Percentiles rank a stretch among this genome's conserved stretches.
phyloP scores from a whole-genome alignment of 1,140 invertebrate genomes.

The Danaus melanippus region DNA sequence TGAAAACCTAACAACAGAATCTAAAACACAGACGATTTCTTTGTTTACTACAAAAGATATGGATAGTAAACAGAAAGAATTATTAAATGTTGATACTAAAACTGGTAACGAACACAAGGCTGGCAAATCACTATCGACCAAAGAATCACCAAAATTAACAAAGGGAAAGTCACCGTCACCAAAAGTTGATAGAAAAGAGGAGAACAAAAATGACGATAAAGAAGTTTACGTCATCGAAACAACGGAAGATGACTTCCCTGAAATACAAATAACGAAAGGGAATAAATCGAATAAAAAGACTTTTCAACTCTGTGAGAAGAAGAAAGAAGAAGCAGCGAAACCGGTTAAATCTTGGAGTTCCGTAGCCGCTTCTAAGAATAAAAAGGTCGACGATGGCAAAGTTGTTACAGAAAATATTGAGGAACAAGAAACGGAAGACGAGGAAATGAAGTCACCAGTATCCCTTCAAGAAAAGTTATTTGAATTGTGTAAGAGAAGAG shows the following conservation, averaged over 20 bases:
- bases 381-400: slow-evolving; percentile 29
- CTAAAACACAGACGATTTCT: slow-evolving; percentile 3
- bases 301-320: slow-evolving; percentile 37
- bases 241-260: slow-evolving; percentile 55
- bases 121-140: slow-evolving; percentile 20
- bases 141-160: slow-evolving; percentile 36
- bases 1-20: slow-evolving; percentile 4
- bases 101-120: slow-evolving; percentile 15
- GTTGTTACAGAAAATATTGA: slow-evolving; percentile 10
- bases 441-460: slow-evolving; percentile 26
- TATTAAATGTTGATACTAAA: neutral
- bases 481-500: slow-evolving; percentile 60
- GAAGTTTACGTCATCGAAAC: slow-evolving; percentile 62
- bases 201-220: slow-evolving; percentile 41
- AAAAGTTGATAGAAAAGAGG: slow-evolving; percentile 38
- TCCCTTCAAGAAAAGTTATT: slow-evolving; percentile 59
- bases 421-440: slow-evolving; percentile 19
- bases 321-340: slow-evolving; percentile 24
- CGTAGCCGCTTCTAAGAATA: slow-evolving; percentile 46
- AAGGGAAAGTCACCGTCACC: slow-evolving; percentile 51
- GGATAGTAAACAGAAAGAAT: too few relatives aligned
- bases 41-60: slow-evolving; percentile 10
- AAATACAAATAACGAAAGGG: slow-evolving; percentile 60
- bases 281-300: slow-evolving; percentile 51
- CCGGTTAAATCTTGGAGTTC: slow-evolving; percentile 53